Evolutionary conservation across 2,888 invertebrate genomes (phyloP), one percentile per base, ranked within the genome.

Genomic region (Morpho achilles): DNA sequence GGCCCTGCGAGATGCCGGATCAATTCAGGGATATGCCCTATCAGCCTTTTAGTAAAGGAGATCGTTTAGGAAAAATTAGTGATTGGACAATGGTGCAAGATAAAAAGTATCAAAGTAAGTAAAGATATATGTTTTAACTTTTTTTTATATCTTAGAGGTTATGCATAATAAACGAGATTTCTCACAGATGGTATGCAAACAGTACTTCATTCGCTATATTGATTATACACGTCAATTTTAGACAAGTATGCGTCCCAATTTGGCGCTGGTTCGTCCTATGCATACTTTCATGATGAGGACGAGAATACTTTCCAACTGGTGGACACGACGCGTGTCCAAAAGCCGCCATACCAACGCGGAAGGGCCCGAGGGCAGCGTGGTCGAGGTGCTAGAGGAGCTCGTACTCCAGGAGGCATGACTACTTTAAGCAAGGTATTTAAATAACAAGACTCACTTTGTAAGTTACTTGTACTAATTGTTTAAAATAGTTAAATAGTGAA

Each of bases 281-380:
- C 99, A 0, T 99, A 99, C 83, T 98, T 97, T 80, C 99, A 99
- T 74, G 99, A 99, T 73, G 99, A 99, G 80, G 99, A 99, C 79
- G 99, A 99, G 82, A 96, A 97, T 68, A 96, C 97, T 53, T 99
- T 99, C 93, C 99, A 99, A 82, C 91, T 99, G 88, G 99, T 99
- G 69, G 99, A 99, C 77, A 98, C 97, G 0, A 95, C 98, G 0
- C 93, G 97, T 42, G 94, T 96, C 2, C 96, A 96, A 73, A 97
- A 97, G 76, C 97, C 97, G 3, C 95, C 97, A 9, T 98, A 98
- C 84, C 98, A 98, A 80, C 94, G 98, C 9, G 97, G 97, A 7
- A 94, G 98, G 10, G 97, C 96, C 84, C 94, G 97, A 1, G 95
- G 96, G 3, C 94, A 95, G 74, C 92, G 96, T 22, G 95, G 95